Evolutionary conservation across 1,140 invertebrate species (phyloP).

Genomic region (Philopotamus ludificatus): DNA sequence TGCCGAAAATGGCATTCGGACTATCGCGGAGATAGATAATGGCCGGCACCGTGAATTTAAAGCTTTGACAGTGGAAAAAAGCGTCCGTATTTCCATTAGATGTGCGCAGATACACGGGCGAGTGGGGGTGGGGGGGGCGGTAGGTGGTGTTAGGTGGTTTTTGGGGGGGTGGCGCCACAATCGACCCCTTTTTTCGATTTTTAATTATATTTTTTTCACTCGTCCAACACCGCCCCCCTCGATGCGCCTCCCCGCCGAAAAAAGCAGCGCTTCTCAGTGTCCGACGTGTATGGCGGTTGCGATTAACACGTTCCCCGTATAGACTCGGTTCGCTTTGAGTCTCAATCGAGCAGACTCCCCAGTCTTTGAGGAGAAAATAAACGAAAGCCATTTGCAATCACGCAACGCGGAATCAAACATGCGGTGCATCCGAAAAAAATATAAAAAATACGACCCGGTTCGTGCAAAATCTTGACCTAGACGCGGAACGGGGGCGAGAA

Average conservation of each 20-base stretch:
- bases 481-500: too few relatives aligned
- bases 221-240: slow-evolving; percentile 51
- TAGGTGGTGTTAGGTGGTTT: slow-evolving; percentile 11
- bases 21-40: slow-evolving; percentile 36
- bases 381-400: too few relatives aligned
- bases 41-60: slow-evolving; percentile 39
- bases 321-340: too few relatives aligned
- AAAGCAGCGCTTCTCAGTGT: neutral
- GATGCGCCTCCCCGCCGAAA: slow-evolving; percentile 10
- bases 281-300: neutral
- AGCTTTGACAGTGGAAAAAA: slow-evolving; percentile 41
- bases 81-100: slow-evolving; percentile 31
- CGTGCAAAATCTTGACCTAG: too few relatives aligned
- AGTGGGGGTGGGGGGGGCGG: slow-evolving; percentile 21
- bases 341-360: too few relatives aligned
- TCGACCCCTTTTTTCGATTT: slow-evolving; percentile 43
- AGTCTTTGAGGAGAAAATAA: too few relatives aligned
- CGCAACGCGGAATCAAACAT: too few relatives aligned
- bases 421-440: too few relatives aligned
- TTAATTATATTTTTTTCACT: slow-evolving; percentile 43
- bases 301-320: neutral
- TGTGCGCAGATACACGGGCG: slow-evolving; percentile 30
- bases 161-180: slow-evolving; percentile 40
- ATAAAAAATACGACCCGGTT: too few relatives aligned
- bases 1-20: slow-evolving; percentile 36